Percentiles rank a stretch among this genome's conserved stretches.
These are phyloP conservation scores for Paramuricea clavata DNA, from an alignment of 92 coral and sea anemone genomes.

Conservation along the genomic window DNA sequence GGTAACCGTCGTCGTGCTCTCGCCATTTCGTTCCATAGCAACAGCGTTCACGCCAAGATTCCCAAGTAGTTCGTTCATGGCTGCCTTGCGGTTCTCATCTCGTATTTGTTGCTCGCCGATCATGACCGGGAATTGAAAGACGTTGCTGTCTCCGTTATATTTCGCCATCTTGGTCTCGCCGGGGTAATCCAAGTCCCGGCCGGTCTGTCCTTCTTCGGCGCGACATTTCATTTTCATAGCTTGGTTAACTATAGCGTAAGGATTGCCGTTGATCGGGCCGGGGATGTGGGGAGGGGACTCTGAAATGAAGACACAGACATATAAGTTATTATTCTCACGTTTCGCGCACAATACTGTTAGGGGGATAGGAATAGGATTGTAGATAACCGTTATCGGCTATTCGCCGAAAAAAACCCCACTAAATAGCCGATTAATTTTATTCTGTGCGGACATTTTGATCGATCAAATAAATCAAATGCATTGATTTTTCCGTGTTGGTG, in stretches of 20 bases:
- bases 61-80: constrained; percentile 83
- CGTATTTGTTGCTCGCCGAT: constrained; percentile 67
- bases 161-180: constrained; percentile 67
- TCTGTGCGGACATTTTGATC: too few relatives aligned
- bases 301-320: not conserved
- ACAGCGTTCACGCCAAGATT: constrained; percentile 74
- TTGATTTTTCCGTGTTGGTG: too few relatives aligned
- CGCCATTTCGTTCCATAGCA: constrained; percentile 21
- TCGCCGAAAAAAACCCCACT: too few relatives aligned
- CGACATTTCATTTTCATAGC: constrained; percentile 87
- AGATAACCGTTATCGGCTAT: too few relatives aligned
- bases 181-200: constrained; percentile 63
- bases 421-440: too few relatives aligned
- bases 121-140: constrained; percentile 53
- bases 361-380: too few relatives aligned
- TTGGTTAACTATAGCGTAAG: constrained; percentile 96
- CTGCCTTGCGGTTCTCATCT: constrained; percentile 71
- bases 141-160: constrained; percentile 68
- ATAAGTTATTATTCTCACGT: too few relatives aligned
- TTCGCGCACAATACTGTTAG: too few relatives aligned
- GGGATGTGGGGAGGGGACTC: constrained; percentile 84
- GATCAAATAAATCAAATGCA: too few relatives aligned
- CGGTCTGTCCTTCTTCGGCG: constrained; percentile 78
- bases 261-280: constrained; percentile 96
- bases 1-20: constrained; percentile 17